Conservation (phyloP, 2,888 invertebrate species). For the Cantharis rufa region DNA sequence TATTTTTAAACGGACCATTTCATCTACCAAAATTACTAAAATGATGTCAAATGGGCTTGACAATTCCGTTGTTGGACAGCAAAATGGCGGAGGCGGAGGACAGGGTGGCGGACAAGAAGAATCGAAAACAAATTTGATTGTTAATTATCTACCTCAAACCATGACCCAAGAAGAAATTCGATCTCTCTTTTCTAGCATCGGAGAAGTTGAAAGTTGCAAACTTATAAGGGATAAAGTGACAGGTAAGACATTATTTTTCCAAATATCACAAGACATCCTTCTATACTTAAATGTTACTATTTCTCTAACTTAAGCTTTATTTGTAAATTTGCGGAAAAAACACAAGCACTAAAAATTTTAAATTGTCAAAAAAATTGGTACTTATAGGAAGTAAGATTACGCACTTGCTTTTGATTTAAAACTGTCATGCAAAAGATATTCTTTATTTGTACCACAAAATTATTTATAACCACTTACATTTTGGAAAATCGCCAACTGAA, state of each 20-base stretch:
- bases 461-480: not conserved
- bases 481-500: not conserved
- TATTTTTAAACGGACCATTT: constrained; percentile 29
- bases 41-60: constrained; percentile 87
- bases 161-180: constrained; percentile 99
- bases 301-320: not conserved
- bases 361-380: not conserved
- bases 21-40: constrained; percentile 33
- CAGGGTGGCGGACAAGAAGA: constrained; percentile 75
- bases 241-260: constrained; percentile 60
- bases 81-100: constrained; percentile 73
- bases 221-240: constrained; percentile 98
- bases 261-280: not conserved
- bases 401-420: not conserved
- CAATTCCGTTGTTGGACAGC: constrained; percentile 77
- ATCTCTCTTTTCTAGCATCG: constrained; percentile 96
- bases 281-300: not conserved
- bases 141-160: constrained; percentile 99
- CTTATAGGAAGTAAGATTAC: not conserved
- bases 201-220: constrained; percentile 99
- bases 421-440: not conserved
- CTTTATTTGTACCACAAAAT: not conserved
- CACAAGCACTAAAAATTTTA: not conserved
- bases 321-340: constrained; percentile 1
- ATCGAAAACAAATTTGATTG: constrained; percentile 98